Percentiles rank a stretch among this genome's conserved stretches.
Evolutionary conservation across 2,888 invertebrate species (phyloP).

Genomic region (Orthonevra nobilis): DNA sequence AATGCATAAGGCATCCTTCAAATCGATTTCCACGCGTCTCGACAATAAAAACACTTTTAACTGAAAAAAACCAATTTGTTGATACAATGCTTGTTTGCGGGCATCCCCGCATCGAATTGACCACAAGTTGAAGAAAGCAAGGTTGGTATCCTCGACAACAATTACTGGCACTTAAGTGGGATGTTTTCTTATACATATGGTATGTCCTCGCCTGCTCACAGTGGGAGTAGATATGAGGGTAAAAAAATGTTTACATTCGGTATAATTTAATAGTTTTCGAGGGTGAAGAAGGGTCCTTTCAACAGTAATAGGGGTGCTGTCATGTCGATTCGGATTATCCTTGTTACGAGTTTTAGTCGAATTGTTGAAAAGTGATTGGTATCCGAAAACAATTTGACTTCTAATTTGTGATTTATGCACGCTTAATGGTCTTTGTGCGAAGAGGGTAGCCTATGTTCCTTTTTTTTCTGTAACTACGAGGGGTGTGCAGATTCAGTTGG

Average conservation of each 20-base stretch:
- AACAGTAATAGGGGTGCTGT: constrained; percentile 19
- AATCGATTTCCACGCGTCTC: constrained; percentile 54
- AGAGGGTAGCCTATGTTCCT: too few relatives aligned
- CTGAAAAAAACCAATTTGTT: constrained; percentile 49
- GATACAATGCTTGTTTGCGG: neutral
- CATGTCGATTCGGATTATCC: constrained; percentile 20
- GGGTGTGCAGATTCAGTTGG: too few relatives aligned
- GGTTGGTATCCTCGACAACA: constrained; percentile 42
- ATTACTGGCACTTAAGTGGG: constrained; percentile 50
- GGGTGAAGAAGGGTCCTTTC: too few relatives aligned
- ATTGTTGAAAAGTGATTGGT: constrained; percentile 30
- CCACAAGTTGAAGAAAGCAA: neutral
- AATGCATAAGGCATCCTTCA: constrained; percentile 37
- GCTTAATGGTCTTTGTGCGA: too few relatives aligned
- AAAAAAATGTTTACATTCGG: constrained; percentile 55
- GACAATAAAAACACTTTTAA: constrained; percentile 16
- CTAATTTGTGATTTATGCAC: constrained; percentile 58
- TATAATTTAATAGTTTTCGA: constrained; percentile 60
- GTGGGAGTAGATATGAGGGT: constrained; percentile 40
- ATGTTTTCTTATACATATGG: constrained; percentile 13
- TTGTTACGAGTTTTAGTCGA: constrained; percentile 1
- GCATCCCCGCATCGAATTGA: constrained; percentile 19
- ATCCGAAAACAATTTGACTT: constrained; percentile 56
- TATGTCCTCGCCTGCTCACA: neutral
- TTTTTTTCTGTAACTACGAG: too few relatives aligned